Percentiles rank a stretch among this genome's conserved stretches.
phyloP scores from a whole-genome alignment of 2,888 invertebrate species.

The Lymantria monacha region DNA sequence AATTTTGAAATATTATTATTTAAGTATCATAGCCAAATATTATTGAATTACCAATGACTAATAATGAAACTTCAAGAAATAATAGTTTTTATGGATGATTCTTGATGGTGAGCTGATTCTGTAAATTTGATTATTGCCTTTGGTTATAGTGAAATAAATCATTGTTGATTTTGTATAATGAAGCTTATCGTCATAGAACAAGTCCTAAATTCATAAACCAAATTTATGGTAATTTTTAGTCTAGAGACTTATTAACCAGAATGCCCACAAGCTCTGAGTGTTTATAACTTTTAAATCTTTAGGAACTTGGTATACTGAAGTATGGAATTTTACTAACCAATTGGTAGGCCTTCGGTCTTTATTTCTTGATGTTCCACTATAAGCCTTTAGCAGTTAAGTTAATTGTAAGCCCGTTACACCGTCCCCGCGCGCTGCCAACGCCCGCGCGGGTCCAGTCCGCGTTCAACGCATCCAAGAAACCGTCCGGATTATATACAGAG shows the following conservation, averaged over 20 bases:
- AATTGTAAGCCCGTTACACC: constrained; percentile 64
- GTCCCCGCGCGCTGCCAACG: constrained; percentile 71
- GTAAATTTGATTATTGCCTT: no score
- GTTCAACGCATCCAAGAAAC: constrained; percentile 73
- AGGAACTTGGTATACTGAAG: no score
- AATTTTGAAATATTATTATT: background rate
- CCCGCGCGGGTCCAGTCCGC: constrained; percentile 69
- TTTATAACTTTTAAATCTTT: no score
- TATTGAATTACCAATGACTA: constrained; percentile 16
- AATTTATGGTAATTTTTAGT: no score
- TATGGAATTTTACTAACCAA: no score
- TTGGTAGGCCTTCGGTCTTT: background rate
- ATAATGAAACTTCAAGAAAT: constrained; percentile 19
- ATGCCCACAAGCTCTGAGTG: no score
- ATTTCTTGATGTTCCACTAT: constrained; percentile 19
- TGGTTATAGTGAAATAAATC: no score
- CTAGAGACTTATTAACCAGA: no score
- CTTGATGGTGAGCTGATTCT: no score
- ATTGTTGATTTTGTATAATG: no score
- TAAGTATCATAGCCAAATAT: constrained; percentile 15
- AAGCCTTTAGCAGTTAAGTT: constrained; percentile 38
- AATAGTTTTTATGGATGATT: background rate
- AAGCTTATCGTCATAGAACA: no score
- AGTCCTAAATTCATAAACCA: no score
- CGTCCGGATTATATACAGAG: constrained; percentile 39